Conservation (phyloP, 92 coral and sea anemone genomes). For the Isaurus tuberculatus region DNA sequence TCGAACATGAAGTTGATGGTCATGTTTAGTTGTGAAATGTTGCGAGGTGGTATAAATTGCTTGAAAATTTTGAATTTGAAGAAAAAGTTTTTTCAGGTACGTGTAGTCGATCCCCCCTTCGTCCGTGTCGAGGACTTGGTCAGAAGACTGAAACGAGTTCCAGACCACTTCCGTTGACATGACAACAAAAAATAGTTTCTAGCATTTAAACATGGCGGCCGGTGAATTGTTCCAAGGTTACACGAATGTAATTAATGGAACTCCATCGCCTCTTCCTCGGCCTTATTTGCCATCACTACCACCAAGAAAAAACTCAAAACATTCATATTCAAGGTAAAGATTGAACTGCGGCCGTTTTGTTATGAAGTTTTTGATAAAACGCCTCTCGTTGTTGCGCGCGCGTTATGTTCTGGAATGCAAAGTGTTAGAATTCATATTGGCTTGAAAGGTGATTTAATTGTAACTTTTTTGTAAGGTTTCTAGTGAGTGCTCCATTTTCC, state of each 20-base stretch:
- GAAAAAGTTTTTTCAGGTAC: too few relatives aligned
- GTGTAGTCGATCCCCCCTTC: too few relatives aligned
- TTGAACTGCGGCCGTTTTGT: neutral
- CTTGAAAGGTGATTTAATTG: neutral
- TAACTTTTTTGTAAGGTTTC: conserved; percentile 61
- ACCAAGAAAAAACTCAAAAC: conserved; percentile 84
- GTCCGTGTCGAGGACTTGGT: neutral
- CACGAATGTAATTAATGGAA: conserved; percentile 73
- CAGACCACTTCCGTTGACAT: conserved; percentile 62
- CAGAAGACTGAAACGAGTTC: conserved; percentile 25
- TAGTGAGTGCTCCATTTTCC: conserved; percentile 86
- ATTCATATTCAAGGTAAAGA: conserved; percentile 87
- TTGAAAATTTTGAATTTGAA: too few relatives aligned
- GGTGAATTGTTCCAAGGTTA: conserved; percentile 64
- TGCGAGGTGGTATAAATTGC: too few relatives aligned
- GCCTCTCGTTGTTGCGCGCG: conserved; percentile 17
- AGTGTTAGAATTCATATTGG: neutral
- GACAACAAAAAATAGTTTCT: conserved; percentile 24
- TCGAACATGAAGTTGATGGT: too few relatives aligned
- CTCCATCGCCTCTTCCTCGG: conserved; percentile 93
- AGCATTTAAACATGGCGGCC: conserved; percentile 75
- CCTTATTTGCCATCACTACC: conserved; percentile 97
- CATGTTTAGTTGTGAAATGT: too few relatives aligned
- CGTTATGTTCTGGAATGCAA: conserved; percentile 42
- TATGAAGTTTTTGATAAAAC: neutral